Conservation (phyloP, 37 sponge, comb jelly and placozoan species). For the Axinella damicornis region DNA sequence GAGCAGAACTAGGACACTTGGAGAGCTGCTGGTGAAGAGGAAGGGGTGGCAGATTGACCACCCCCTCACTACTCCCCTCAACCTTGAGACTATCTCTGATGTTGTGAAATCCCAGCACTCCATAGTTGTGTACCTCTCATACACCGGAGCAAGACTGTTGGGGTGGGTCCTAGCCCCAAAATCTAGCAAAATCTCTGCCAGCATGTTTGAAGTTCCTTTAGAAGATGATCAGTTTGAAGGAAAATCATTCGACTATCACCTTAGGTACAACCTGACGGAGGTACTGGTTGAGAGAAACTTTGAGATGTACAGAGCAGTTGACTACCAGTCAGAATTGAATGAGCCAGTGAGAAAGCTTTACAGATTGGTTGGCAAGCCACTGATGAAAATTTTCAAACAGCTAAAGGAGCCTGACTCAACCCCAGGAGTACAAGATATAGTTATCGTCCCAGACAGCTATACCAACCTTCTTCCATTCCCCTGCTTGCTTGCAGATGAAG, state of each 20-base stretch:
- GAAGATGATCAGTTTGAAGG: conserved; percentile 64
- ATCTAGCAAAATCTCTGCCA: not conserved
- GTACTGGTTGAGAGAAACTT: conserved; percentile 42
- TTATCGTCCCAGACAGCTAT: conserved; percentile 69
- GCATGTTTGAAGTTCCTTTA: conserved; percentile 55
- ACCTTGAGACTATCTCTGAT: conserved; percentile 8
- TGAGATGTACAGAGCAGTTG: conserved; percentile 35
- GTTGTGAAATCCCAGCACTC: conserved; percentile 21
- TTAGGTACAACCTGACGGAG: conserved; percentile 61
- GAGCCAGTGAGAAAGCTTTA: conserved; percentile 58
- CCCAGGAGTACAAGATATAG: conserved; percentile 3
- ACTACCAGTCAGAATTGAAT: conserved; percentile 24
- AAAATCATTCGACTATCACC: conserved; percentile 62
- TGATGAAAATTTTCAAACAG: conserved; percentile 28
- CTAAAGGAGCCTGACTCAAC: not conserved
- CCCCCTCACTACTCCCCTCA: conserved; percentile 39
- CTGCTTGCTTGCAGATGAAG: conserved; percentile 37
- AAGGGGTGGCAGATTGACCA: not conserved
- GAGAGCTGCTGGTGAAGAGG: conserved; percentile 67
- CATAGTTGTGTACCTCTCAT: conserved; percentile 66
- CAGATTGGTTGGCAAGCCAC: conserved; percentile 40
- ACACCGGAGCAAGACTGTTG: conserved; percentile 63
- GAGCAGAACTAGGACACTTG: conserved; percentile 74
- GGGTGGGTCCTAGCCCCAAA: conserved; percentile 67
- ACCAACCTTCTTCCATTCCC: conserved; percentile 68